A percentile compares a stretch with the other conserved stretches of the same genome.
These are phyloP conservation scores for Cryptus viduatorius DNA, from an alignment of 2,888 invertebrate genomes.

Conservation along the genomic window DNA sequence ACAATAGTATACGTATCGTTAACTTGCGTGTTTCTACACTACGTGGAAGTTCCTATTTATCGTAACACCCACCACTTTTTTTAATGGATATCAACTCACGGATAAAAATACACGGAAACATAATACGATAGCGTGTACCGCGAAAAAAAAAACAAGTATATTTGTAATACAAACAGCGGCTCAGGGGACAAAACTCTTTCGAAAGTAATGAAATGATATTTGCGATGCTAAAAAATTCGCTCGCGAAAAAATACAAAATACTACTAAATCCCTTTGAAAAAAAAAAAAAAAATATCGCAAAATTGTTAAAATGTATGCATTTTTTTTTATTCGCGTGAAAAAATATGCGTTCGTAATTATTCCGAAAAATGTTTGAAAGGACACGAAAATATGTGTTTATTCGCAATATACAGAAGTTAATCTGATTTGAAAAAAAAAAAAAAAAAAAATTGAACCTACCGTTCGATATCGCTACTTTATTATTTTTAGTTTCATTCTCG, in stretches of 20 bases:
- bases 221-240: background rate
- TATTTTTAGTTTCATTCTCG: background rate
- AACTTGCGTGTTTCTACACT: constrained; percentile 1
- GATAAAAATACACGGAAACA: background rate
- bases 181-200: background rate
- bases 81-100: background rate
- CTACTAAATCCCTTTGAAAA: no score
- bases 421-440: background rate
- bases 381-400: background rate
- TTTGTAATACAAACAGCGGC: background rate
- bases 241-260: no score
- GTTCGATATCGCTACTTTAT: background rate
- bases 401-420: background rate
- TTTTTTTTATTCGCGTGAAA: background rate
- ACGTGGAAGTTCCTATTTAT: background rate
- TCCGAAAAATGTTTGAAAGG: background rate
- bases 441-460: no score
- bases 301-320: background rate
- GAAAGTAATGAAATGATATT: background rate
- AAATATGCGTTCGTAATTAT: background rate
- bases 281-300: no score
- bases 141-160: background rate
- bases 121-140: background rate
- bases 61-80: background rate
- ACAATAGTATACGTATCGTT: background rate